Percentiles rank a stretch among this genome's conserved stretches.
phyloP scores from a whole-genome alignment of 1,140 invertebrate genomes.

The Drosophila chauvacae region DNA sequence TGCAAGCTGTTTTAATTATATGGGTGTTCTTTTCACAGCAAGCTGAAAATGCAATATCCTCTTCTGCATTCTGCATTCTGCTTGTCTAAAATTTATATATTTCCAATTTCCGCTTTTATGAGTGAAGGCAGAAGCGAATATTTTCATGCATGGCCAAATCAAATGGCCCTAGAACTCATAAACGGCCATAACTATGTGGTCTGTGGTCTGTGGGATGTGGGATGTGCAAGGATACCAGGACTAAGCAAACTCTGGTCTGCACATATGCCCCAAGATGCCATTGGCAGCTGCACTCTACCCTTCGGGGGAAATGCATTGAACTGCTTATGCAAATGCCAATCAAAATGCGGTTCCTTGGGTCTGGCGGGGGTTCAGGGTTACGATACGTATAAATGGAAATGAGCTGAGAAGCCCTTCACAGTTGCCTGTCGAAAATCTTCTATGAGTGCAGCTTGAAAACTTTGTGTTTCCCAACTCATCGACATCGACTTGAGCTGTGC shows the following conservation, averaged over 20 bases:
- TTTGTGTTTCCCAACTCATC: conserved; percentile 3
- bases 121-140: conserved; percentile 58
- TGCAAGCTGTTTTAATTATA: conserved; percentile 51
- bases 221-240: conserved; percentile 16
- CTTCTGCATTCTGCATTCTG: conserved; percentile 23
- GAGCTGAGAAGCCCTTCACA: conserved; percentile 3
- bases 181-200: conserved; percentile 62
- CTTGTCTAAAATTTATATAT: conserved; percentile 69
- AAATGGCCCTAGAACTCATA: conserved; percentile 62
- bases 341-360: conserved; percentile 63
- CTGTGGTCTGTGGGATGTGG: not conserved
- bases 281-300: conserved; percentile 24
- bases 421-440: conserved; percentile 20
- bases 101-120: conserved; percentile 79
- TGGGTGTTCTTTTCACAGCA: conserved; percentile 28
- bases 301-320: conserved; percentile 72
- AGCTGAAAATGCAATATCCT: conserved; percentile 64
- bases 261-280: conserved; percentile 41
- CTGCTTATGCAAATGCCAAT: conserved; percentile 81
- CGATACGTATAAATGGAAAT: conserved; percentile 34
- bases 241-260: conserved; percentile 32
- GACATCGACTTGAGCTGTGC: not conserved
- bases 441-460: conserved; percentile 15
- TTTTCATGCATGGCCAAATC: conserved; percentile 77
- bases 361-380: conserved; percentile 1